These are phyloP conservation scores for Amiota minor DNA, from an alignment of 2,888 invertebrate genomes.

Conservation along the genomic window DNA sequence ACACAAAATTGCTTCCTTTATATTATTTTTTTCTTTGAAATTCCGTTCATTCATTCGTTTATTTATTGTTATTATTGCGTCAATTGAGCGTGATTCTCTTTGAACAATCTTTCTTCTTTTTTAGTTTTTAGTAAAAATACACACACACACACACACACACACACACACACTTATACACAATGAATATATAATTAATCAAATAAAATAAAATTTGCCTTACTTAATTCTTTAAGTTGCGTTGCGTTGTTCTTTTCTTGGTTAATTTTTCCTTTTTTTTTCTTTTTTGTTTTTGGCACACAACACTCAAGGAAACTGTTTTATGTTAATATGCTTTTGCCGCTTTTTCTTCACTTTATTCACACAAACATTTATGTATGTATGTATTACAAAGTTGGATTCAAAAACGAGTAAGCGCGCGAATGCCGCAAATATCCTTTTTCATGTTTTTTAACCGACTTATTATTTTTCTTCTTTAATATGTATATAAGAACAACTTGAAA, in stretches of 20 bases:
- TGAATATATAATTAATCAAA: background rate
- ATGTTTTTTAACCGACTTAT: no score
- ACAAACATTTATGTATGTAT: no score
- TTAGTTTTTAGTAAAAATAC: constrained; percentile 32
- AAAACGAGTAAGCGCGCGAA: no score
- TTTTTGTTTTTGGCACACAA: constrained; percentile 1
- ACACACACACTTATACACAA: constrained; percentile 33
- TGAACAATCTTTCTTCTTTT: constrained; percentile 15
- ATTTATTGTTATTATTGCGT: constrained; percentile 31
- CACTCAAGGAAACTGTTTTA: background rate
- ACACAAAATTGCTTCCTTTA: constrained; percentile 48
- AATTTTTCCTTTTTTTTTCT: constrained; percentile 1
- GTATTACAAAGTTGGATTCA: no score
- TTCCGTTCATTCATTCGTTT: constrained; percentile 19
- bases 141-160: constrained; percentile 40
- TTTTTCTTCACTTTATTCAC: background rate
- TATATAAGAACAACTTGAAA: no score
- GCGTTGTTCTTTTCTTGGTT: constrained; percentile 47
- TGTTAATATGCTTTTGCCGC: constrained; percentile 1
- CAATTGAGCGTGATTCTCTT: background rate
- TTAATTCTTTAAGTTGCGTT: constrained; percentile 30
- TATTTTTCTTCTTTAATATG: no score
- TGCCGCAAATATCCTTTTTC: no score
- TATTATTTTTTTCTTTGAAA: constrained; percentile 48
- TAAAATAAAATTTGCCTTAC: constrained; percentile 8